Conservation (phyloP, 2,888 invertebrate genomes). For the Thymelicus acteon region DNA sequence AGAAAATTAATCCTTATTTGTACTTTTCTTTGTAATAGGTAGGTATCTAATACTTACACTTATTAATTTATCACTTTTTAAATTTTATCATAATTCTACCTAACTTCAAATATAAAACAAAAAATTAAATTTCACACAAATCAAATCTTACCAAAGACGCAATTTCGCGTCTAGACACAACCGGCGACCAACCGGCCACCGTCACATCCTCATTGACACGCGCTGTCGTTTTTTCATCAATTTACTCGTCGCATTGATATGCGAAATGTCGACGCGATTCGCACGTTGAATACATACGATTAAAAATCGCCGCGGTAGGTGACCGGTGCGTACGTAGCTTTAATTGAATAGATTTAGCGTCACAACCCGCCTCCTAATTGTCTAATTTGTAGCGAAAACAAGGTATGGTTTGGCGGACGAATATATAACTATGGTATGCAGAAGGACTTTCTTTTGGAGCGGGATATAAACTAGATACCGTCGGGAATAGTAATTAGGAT, state of each 20-base stretch:
- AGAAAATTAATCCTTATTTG: no score
- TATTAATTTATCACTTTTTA: no score
- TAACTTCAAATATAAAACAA: no score
- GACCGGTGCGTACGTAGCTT: slow-evolving; percentile 74
- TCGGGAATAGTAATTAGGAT: slow-evolving; percentile 71
- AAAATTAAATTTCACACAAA: no score
- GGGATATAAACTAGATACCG: slow-evolving; percentile 65
- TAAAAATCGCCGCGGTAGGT: slow-evolving; percentile 83
- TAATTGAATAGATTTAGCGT: slow-evolving; percentile 81
- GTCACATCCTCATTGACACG: slow-evolving; percentile 62
- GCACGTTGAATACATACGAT: slow-evolving; percentile 83
- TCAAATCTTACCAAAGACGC: background rate
- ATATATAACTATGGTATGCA: slow-evolving; percentile 78
- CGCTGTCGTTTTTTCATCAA: slow-evolving; percentile 73
- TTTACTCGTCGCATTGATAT: slow-evolving; percentile 79
- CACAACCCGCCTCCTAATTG: slow-evolving; percentile 79
- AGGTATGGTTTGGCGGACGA: slow-evolving; percentile 69
- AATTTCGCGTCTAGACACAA: slow-evolving; percentile 12
- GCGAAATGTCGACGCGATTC: slow-evolving; percentile 75
- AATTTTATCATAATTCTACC: no score
- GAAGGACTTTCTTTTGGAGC: slow-evolving; percentile 82
- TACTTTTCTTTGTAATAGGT: no score
- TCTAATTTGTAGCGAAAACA: slow-evolving; percentile 84
- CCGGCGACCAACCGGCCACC: slow-evolving; percentile 46
- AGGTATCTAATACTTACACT: no score